Evolutionary conservation across 2,797 vertebrate species (phyloP).

Genomic region (Acestrorhynchus altus): DNA sequence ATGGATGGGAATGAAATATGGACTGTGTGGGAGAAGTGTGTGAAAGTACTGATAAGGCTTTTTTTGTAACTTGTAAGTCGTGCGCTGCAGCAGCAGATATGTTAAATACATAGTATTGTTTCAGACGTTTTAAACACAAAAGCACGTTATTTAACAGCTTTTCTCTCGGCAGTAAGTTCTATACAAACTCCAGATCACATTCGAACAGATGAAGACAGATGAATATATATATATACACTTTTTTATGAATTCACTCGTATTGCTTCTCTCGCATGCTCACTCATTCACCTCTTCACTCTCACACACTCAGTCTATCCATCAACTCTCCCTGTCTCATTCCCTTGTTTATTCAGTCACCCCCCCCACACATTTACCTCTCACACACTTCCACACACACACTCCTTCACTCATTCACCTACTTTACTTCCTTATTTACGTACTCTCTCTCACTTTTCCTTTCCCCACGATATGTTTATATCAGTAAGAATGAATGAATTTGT

Average conservation of each 20-base stretch:
- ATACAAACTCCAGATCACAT: too few relatives aligned
- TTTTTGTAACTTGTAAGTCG: neutral
- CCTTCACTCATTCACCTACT: neutral
- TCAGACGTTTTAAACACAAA: too few relatives aligned
- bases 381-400: neutral
- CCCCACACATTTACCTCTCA: neutral
- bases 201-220: too few relatives aligned
- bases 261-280: too few relatives aligned
- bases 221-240: too few relatives aligned
- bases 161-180: too few relatives aligned
- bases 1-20: neutral
- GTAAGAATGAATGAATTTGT: constrained; percentile 25
- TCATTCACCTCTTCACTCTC: neutral
- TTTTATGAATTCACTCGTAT: too few relatives aligned
- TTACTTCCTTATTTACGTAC: neutral
- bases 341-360: neutral
- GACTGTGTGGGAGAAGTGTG: neutral
- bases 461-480: constrained; percentile 34
- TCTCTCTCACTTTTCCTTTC: constrained; percentile 2
- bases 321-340: too few relatives aligned
- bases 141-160: too few relatives aligned
- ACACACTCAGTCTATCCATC: too few relatives aligned
- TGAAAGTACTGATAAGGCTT: neutral
- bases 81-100: neutral
- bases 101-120: neutral